Evolutionary conservation across 2,113 vertebrate genomes (phyloP).

Genomic region (Larimichthys polyactis): DNA sequence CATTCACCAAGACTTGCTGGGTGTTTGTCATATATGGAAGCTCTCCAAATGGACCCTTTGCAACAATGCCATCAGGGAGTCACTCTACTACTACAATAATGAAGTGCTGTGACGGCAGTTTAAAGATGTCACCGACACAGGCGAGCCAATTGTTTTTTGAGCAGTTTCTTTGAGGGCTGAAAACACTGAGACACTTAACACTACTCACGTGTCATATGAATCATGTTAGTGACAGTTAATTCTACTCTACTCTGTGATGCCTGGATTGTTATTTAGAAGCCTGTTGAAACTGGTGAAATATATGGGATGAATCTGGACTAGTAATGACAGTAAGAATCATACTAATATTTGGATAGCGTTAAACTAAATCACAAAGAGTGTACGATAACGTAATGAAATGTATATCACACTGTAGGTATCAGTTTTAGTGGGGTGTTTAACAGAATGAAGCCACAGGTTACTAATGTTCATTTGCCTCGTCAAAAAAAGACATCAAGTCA

Average conservation of each 20-base stretch:
- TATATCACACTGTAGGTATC: not conserved
- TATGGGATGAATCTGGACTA: slow-evolving; percentile 8
- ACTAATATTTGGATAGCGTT: slow-evolving; percentile 1
- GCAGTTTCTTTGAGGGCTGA: slow-evolving; percentile 20
- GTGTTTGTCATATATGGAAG: slow-evolving; percentile 47
- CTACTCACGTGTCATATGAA: slow-evolving; percentile 43
- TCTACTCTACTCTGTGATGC: slow-evolving; percentile 23
- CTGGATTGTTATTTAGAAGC: slow-evolving; percentile 43
- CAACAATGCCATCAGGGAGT: slow-evolving; percentile 36
- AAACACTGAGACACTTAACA: slow-evolving; percentile 38
- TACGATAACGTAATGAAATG: not conserved
- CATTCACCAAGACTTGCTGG: slow-evolving; percentile 42
- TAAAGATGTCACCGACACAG: slow-evolving; percentile 41
- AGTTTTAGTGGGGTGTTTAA: not conserved
- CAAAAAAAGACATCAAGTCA: slow-evolving; percentile 30
- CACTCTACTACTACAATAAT: slow-evolving; percentile 35
- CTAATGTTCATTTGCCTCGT: slow-evolving; percentile 12
- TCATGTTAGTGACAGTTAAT: slow-evolving; percentile 41
- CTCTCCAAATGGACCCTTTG: slow-evolving; percentile 55
- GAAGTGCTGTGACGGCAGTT: slow-evolving; percentile 41
- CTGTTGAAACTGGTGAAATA: slow-evolving; percentile 21
- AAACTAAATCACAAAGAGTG: not conserved
- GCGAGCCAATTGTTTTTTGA: slow-evolving; percentile 29
- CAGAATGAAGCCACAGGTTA: not conserved
- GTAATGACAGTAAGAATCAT: not conserved